Base-by-base conservation (phyloP, 2,888 invertebrate species). In the Drosophila pseudotalamancana region DNA sequence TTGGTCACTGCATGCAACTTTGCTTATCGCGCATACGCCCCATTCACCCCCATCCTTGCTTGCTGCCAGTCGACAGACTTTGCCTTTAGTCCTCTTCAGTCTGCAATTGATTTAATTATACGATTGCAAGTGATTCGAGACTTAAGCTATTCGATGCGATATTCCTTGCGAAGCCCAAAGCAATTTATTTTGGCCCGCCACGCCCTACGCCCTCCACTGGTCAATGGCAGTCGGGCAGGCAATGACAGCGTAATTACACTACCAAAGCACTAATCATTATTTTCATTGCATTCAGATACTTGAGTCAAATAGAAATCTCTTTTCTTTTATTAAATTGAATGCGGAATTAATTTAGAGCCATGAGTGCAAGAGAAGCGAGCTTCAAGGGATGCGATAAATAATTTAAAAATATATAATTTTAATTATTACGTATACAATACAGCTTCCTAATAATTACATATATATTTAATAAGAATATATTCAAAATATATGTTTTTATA, bases 91-190 rank as follows among this genome's bases (percentile, higher is more conserved):
- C 27, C 35, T 6, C 34, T 25, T 35, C 43, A 25, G 74, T 65
- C 60, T 65, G 72, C 61, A 75, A 76, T 77, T 82, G 79, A 78
- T 78, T 82, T 82, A 59, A 65, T 75, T 65, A 73, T 57, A 62
- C 66, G 66, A 57, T 62, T 75, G 71, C 65, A 55, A 64, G 50
- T 70, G 74, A 74, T 60, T 72, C 64, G 43, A 73, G 35, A 16
- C 23, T 68, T 16, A 23, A 35, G 48, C 48, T 48, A 48, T 35
- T 49, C 49, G 63, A 73, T 48, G 35, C 49, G 39, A 31, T 45
- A 9, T 46, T 51, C 19, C 50, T 49, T 39, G 35, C 27, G 34
- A 50, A 34, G 35, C 49, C 34, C 31, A 25, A 43, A 43, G 43
- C 43, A 43, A 43, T 43, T 29, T 29, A 43, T 43, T 43, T 43